Evolutionary conservation across 2,888 invertebrate species (phyloP).

Genomic region (Calephelis perditalis): DNA sequence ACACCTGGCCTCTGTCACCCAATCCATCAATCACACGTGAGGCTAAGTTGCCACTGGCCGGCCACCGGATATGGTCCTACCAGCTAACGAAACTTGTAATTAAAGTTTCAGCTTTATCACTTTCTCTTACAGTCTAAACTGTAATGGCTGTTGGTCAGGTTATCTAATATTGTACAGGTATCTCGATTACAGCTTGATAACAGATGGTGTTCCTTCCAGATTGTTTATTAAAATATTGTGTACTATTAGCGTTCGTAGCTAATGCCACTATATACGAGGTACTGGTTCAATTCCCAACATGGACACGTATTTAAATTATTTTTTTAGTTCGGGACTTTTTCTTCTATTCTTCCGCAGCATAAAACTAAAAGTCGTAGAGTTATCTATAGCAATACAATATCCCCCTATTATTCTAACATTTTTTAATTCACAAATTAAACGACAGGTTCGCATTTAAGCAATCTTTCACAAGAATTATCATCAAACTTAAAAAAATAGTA

Average conservation of each 20-base stretch:
- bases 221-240: not conserved
- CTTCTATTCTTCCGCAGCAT: too few species aligned
- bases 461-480: too few species aligned
- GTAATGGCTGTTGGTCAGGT: slow-evolving; percentile 34
- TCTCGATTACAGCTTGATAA: slow-evolving; percentile 54
- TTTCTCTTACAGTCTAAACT: slow-evolving; percentile 32
- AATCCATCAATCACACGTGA: slow-evolving; percentile 59
- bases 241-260: not conserved
- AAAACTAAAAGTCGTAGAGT: too few species aligned
- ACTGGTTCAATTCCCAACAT: too few species aligned
- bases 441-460: too few species aligned
- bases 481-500: too few species aligned
- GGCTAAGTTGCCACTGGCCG: slow-evolving; percentile 50
- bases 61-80: slow-evolving; percentile 50
- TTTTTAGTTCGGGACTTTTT: too few species aligned
- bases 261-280: too few species aligned
- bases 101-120: slow-evolving; percentile 37
- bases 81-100: slow-evolving; percentile 35
- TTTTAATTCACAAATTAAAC: too few species aligned
- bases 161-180: slow-evolving; percentile 43
- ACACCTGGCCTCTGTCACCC: slow-evolving; percentile 48
- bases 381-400: too few species aligned
- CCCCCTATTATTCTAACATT: too few species aligned
- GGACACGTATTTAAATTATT: too few species aligned
- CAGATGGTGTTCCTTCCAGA: slow-evolving; percentile 42